Base-by-base conservation (phyloP, 2,888 invertebrate species). In the Polymixis lichenea region DNA sequence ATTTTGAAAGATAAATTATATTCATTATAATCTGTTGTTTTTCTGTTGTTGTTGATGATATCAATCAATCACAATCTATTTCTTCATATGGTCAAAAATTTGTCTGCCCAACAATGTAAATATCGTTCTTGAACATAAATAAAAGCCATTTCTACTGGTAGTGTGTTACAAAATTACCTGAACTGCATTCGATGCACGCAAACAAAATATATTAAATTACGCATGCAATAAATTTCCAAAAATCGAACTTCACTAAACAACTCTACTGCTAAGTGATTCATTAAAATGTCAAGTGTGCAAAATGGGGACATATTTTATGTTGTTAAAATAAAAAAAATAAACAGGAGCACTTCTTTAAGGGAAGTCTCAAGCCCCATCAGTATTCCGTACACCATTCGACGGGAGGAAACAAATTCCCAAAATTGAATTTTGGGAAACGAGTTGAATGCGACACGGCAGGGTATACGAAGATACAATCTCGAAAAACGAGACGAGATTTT, bases 381-480 rank as follows among this genome's bases (percentile, higher is more conserved):
- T 96, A 96, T 96, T 96, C 96, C 89, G 92, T 88, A 87, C 95
- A 91, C 92, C 92, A 91, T 93, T 93, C 95, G 92, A 92, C 93
- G 94, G 92, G 94, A 95, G 95, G 96, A 95, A 95, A 96, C 96
- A 96, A 96, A 96, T 96, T 96, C 95, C 95, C 96, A 96, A 96
- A 96, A 96, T 96, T 96, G 96, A 96, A 96, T 96, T 96, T 96
- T 95, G 94, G 92, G 95, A 95, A 96, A 96, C 96, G 96, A 96
- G 96, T 95, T 95, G 96, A 95, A 95, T 95, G 95, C 96, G 95
- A 96, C 96, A 95, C 96, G 95, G 95, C 94, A 93, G 92, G 93
- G 93, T 95, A 94, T 91, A 95, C 93, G 95, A 96, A 95, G n/a
- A n/a, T n/a, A n/a, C n/a, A n/a, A n/a, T n/a, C 95, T 95, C 88